Evolutionary conservation across 2,113 vertebrate genomes (phyloP).

Genomic region (Hydrolagus affinis): DNA sequence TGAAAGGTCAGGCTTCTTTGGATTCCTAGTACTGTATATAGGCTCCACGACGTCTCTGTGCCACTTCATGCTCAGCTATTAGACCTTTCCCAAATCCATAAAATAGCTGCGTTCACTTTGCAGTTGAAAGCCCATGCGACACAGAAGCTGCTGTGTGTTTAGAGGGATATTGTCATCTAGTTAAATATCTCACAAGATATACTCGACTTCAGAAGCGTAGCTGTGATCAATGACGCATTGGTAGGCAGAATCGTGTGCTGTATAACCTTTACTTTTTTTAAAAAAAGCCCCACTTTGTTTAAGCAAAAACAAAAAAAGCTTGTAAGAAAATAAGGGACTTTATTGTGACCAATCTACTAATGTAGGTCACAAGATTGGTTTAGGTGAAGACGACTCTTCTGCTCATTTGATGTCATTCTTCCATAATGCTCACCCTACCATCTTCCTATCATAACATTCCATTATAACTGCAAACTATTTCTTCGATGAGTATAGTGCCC

Average conservation of each 20-base stretch:
- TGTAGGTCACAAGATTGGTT: no score
- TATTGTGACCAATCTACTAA: no score
- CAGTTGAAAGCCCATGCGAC: not conserved
- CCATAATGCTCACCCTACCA: no score
- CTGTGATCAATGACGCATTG: not conserved
- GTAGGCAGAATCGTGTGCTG: not conserved
- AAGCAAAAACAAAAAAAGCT: not conserved
- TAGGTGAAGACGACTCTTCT: no score
- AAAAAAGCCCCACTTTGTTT: not conserved
- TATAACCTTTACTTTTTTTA: not conserved
- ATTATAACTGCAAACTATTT: no score
- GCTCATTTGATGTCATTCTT: no score
- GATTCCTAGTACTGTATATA: not conserved
- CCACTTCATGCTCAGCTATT: not conserved
- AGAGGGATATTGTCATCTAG: not conserved
- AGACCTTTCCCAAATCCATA: not conserved
- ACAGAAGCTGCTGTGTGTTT: not conserved
- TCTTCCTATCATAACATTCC: no score
- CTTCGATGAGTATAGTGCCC: no score
- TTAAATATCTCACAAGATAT: not conserved
- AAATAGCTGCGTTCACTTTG: not conserved
- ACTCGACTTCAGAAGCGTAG: no score
- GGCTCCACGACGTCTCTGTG: not conserved
- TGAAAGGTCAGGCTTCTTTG: not conserved
- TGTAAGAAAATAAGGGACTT: no score